Evolutionary conservation across 30 jellyfish, hydroid and myxozoan genomes (phyloP), one percentile per base, ranked within the genome.

Genomic region (Turritopsis dohrnii): DNA sequence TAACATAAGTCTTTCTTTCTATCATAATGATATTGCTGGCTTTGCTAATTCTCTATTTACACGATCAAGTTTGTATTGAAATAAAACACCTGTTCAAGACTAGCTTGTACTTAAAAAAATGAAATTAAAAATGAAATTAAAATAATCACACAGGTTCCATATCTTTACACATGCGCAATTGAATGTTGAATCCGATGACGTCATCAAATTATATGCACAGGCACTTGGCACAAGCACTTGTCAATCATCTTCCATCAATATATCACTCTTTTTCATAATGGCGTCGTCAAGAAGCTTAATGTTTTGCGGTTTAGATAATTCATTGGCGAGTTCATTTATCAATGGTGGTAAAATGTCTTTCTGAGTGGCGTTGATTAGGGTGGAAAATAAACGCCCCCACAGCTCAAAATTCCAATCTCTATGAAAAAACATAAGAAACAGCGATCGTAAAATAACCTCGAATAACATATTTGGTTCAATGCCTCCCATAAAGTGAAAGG

Each of bases 381-480:
- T 29, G 20, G 72, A 77, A 8, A 77, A 77, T 1, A 77, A 28
- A 1, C 71, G 8, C 13, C 27, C 18, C 85, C 85, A 77, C 28
- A 77, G 19, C 53, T 77, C 71, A 28, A 20, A 28, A 77, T 77
- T 29, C 85, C 85, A 77, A 52, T 21, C 75, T 30, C 85, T 77
- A 1, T 41, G 60, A 41, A 41, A 41, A 41, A 41, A 41, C 13
- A 41, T 41, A 13, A 41, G 13, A 41, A 41, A 5, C 5, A 3
- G 60, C 5, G 13, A 41, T 3, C 60, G 13, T 41, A 13, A 41
- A 41, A 41, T 3, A 69, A 69, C 9, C 5, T 69, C 8, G 23
- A 72, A 16, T 16, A 72, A 72, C 8, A 72, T 26, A 23, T n/a
- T n/a, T n/a, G n/a, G n/a, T n/a, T n/a, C n/a, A n/a, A n/a, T n/a